A percentile compares a stretch with the other conserved stretches of the same genome.
phyloP scores from a whole-genome alignment of 2,113 vertebrate genomes.

The Centrocercus urophasianus region DNA sequence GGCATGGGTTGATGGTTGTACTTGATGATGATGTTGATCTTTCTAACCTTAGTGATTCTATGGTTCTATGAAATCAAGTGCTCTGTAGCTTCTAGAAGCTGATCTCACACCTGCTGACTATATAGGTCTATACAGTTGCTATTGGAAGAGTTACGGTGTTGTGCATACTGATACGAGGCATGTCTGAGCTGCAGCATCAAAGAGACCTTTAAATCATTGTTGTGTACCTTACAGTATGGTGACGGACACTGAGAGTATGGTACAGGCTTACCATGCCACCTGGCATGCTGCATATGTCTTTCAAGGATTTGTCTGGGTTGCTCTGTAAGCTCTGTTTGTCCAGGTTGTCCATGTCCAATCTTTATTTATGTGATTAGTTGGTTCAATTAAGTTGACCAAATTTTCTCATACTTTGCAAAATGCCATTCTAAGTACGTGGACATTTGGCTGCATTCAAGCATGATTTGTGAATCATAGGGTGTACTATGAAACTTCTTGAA shows the following conservation, averaged over 20 bases:
- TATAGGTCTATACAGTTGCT: too few species aligned
- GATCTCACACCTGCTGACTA: rapidly evolving
- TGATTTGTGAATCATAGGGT: background rate
- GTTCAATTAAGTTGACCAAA: background rate
- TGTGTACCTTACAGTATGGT: background rate
- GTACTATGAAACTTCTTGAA: background rate
- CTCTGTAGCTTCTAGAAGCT: background rate
- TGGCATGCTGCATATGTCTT: background rate
- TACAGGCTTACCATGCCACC: background rate
- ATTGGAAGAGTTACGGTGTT: background rate
- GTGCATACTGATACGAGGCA: rapidly evolving
- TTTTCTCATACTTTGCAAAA: constrained; percentile 7
- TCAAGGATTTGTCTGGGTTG: background rate
- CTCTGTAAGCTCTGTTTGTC: background rate
- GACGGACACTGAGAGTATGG: rapidly evolving
- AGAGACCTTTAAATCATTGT: background rate
- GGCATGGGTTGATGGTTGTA: too few species aligned
- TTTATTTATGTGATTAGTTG: background rate
- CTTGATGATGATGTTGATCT: too few species aligned
- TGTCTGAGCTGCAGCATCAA: background rate
- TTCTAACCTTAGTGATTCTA: too few species aligned
- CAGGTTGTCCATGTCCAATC: background rate
- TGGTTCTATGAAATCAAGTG: background rate
- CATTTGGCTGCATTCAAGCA: background rate
- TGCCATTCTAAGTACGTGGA: background rate